phyloP scores from a whole-genome alignment of 2,797 vertebrate species.

The Ataeniobius toweri region DNA sequence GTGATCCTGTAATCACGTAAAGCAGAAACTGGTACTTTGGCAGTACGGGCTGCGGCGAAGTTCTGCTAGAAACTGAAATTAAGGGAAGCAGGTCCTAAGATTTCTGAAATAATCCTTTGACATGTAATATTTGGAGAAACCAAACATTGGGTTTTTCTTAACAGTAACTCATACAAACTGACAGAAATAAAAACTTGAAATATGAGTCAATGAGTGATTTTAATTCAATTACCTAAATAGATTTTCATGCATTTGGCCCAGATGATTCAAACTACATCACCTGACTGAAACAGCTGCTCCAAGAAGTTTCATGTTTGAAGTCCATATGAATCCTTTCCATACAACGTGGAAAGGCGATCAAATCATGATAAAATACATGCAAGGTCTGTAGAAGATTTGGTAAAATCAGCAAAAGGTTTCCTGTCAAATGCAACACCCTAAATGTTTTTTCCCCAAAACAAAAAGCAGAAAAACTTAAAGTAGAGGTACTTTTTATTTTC shows the following conservation, averaged over 20 bases:
- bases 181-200: too few relatives aligned
- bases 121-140: not conserved
- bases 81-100: not conserved
- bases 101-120: not conserved
- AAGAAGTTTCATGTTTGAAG: too few relatives aligned
- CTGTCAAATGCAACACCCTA: not conserved
- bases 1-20: too few relatives aligned
- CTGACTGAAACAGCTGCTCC: too few relatives aligned
- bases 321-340: not conserved
- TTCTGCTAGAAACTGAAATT: too few relatives aligned
- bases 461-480: not conserved
- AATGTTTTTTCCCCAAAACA: not conserved
- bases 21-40: too few relatives aligned
- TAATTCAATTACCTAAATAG: too few relatives aligned
- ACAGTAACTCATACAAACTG: not conserved
- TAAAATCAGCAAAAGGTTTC: not conserved
- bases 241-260: too few relatives aligned
- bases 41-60: too few relatives aligned
- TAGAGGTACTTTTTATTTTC: constrained; percentile 65
- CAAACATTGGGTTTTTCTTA: not conserved
- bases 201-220: too few relatives aligned
- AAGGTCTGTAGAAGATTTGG: too few relatives aligned
- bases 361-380: not conserved
- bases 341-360: not conserved
- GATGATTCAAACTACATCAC: not conserved